phyloP scores from a whole-genome alignment of 2,797 vertebrate genomes.

The Fistularia tabacaria region DNA sequence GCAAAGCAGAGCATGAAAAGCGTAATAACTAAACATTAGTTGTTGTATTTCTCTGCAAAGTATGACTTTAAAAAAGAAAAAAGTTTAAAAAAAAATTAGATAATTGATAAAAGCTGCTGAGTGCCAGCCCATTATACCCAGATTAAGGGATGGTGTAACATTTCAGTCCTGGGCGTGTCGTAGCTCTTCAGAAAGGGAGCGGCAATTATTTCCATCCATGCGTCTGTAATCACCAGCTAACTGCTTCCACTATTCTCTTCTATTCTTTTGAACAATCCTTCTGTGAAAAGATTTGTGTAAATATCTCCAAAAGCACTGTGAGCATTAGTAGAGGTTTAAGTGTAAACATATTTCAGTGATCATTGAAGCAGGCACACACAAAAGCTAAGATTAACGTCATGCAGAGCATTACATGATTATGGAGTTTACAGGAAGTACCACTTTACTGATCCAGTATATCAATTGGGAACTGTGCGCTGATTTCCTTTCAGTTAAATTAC shows the following conservation, averaged over 20 bases:
- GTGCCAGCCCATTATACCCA: conserved; percentile 27
- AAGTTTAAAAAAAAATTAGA: neutral
- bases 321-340: conserved; percentile 48
- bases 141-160: conserved; percentile 20
- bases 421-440: conserved; percentile 39
- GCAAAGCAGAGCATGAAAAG: conserved; percentile 22
- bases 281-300: conserved; percentile 21
- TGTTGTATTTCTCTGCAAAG: conserved; percentile 11
- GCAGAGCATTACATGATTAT: conserved; percentile 65
- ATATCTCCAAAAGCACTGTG: conserved; percentile 43
- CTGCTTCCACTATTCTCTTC: conserved; percentile 23
- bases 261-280: conserved; percentile 22
- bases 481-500: conserved; percentile 19
- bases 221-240: conserved; percentile 16
- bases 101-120: no score
- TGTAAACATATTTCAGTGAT: conserved; percentile 72
- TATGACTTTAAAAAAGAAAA: conserved; percentile 19
- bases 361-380: conserved; percentile 69
- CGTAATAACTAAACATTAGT: conserved; percentile 15
- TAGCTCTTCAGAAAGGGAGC: conserved; percentile 29
- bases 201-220: conserved; percentile 34
- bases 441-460: conserved; percentile 30
- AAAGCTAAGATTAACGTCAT: conserved; percentile 68
- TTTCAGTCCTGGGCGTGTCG: conserved; percentile 13
- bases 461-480: conserved; percentile 21